Evolutionary conservation across 2,888 invertebrate species (phyloP).

Genomic region (Sarcophaga subvicina): DNA sequence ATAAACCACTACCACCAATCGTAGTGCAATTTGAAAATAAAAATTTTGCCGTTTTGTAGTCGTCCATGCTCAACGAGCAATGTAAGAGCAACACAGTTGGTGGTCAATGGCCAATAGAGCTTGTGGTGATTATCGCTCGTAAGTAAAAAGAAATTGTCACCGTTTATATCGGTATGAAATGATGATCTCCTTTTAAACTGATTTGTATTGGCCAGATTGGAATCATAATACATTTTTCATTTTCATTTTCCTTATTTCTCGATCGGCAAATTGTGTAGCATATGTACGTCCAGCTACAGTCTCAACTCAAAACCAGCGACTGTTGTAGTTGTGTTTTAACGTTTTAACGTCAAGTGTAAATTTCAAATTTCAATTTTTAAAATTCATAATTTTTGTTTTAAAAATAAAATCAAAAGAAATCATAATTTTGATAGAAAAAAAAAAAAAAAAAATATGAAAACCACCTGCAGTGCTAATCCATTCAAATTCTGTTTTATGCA

Average conservation of each 20-base stretch:
- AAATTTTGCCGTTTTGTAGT: neutral
- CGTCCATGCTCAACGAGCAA: neutral
- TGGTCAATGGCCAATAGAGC: slow-evolving; percentile 53
- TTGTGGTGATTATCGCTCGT: slow-evolving; percentile 61
- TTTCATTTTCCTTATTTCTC: slow-evolving; percentile 20
- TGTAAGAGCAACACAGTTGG: slow-evolving; percentile 50
- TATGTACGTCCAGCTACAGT: neutral
- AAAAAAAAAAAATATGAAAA: slow-evolving; percentile 50
- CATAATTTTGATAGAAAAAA: neutral
- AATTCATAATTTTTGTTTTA: slow-evolving; percentile 53
- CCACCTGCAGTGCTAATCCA: slow-evolving; percentile 65
- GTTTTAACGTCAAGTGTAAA: slow-evolving; percentile 61
- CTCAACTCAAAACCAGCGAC: neutral
- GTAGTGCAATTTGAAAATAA: slow-evolving; percentile 7
- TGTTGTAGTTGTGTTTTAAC: neutral
- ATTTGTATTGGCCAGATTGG: slow-evolving; percentile 53
- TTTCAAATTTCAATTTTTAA: slow-evolving; percentile 64
- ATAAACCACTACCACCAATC: neutral
- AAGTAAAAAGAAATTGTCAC: slow-evolving; percentile 64
- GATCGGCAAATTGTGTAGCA: slow-evolving; percentile 45
- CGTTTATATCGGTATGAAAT: slow-evolving; percentile 47
- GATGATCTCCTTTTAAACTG: slow-evolving; percentile 53
- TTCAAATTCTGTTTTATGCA: slow-evolving; percentile 46
- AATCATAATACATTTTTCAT: slow-evolving; percentile 55
- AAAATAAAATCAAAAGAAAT: slow-evolving; percentile 41